phyloP scores from a whole-genome alignment of 2,113 vertebrate genomes.

The Austrofundulus limnaeus region DNA sequence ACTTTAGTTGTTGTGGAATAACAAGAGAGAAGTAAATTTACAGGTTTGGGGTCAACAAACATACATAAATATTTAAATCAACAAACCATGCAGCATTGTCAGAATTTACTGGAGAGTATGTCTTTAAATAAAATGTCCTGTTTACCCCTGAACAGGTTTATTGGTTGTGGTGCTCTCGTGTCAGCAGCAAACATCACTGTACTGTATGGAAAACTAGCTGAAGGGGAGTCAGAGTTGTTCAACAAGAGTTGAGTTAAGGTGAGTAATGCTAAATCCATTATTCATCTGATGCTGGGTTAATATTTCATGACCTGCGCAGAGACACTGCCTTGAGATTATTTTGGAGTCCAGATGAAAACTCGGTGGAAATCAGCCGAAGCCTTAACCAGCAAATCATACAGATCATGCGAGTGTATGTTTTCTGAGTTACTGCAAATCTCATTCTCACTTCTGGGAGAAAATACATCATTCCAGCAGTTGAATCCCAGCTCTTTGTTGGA shows the following conservation, averaged over 20 bases:
- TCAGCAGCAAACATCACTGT: background rate
- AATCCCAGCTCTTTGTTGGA: constrained; percentile 8
- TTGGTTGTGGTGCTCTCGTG: constrained; percentile 28
- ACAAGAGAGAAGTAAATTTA: no score
- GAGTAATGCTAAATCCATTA: constrained; percentile 57
- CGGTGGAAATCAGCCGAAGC: constrained; percentile 48
- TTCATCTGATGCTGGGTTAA: constrained; percentile 57
- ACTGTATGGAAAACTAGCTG: constrained; percentile 34
- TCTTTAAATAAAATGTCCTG: background rate
- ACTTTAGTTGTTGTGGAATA: background rate
- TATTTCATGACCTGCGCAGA: constrained; percentile 55
- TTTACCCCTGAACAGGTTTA: constrained; percentile 1
- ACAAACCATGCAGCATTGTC: background rate
- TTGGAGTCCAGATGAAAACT: constrained; percentile 63
- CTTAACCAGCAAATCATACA: constrained; percentile 40
- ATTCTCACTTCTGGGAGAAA: constrained; percentile 1
- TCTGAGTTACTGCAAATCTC: constrained; percentile 33
- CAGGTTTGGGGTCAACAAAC: background rate
- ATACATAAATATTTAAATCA: background rate
- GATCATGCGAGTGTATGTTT: constrained; percentile 17
- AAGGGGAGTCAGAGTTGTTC: constrained; percentile 19
- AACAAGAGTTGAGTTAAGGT: constrained; percentile 39
- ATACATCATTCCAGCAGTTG: background rate
- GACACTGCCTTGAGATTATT: constrained; percentile 56
- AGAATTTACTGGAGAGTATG: background rate